Conservation (phyloP, 1,140 invertebrate genomes). For the Helicoverpa zea region DNA sequence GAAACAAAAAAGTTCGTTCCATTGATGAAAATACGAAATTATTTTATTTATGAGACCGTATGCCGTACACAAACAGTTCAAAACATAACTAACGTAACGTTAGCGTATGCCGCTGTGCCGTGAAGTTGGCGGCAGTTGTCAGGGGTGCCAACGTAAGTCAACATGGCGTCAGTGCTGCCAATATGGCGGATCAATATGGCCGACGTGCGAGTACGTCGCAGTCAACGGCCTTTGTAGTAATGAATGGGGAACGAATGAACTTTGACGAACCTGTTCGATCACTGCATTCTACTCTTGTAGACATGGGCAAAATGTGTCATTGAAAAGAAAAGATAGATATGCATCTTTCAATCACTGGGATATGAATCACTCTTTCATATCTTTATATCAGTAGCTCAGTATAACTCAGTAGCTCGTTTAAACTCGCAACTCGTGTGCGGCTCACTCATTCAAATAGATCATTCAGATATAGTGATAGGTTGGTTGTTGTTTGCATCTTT, state of each 20-base stretch:
- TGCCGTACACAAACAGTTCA: constrained; percentile 66
- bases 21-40: constrained; percentile 64
- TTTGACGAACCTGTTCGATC: constrained; percentile 67
- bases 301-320: too few relatives aligned
- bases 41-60: constrained; percentile 54
- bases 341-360: too few relatives aligned
- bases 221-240: constrained; percentile 78
- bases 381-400: too few relatives aligned
- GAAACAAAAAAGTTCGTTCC: constrained; percentile 59
- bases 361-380: too few relatives aligned
- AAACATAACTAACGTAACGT: constrained; percentile 78
- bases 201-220: constrained; percentile 56
- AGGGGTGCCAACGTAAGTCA: constrained; percentile 65
- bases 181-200: constrained; percentile 64
- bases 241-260: constrained; percentile 63
- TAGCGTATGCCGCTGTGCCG: constrained; percentile 67
- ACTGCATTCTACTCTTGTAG: constrained; percentile 49
- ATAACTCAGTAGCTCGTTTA: too few relatives aligned
- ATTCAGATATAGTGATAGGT: too few relatives aligned
- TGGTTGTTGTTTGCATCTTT: too few relatives aligned
- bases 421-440: too few relatives aligned
- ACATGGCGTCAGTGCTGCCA: constrained; percentile 60
- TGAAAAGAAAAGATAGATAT: too few relatives aligned
- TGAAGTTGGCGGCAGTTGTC: constrained; percentile 70
- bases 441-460: too few relatives aligned